A percentile compares a stretch with the other conserved stretches of the same genome.
phyloP scores from a whole-genome alignment of 1,140 invertebrate species.

The Temnothorax curvispinosus region DNA sequence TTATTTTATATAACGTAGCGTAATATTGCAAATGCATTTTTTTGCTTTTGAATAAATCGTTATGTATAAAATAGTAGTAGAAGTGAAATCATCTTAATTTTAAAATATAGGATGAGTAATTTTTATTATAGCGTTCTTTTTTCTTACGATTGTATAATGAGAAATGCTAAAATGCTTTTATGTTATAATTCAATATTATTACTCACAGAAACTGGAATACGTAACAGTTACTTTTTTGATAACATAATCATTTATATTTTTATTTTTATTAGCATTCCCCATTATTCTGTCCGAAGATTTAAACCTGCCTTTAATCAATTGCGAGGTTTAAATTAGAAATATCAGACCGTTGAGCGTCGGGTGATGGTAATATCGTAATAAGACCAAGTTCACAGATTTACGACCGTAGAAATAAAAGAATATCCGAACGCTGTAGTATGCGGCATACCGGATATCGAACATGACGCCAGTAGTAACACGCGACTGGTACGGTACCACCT shows the following conservation, averaged over 20 bases:
- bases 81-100: background rate
- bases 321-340: constrained; percentile 27
- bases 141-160: background rate
- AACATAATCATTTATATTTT: background rate
- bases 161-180: background rate
- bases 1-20: background rate
- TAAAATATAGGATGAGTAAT: background rate
- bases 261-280: background rate
- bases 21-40: constrained; percentile 14
- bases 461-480: constrained; percentile 78
- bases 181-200: background rate
- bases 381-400: constrained; percentile 39
- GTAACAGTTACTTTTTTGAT: background rate
- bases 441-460: constrained; percentile 70
- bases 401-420: constrained; percentile 40
- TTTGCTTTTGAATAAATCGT: constrained; percentile 1
- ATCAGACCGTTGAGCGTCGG: constrained; percentile 1
- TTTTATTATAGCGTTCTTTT: background rate
- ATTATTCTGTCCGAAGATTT: background rate
- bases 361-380: constrained; percentile 19
- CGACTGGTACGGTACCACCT: constrained; percentile 85
- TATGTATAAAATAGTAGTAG: background rate
- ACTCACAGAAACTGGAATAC: background rate
- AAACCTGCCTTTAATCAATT: background rate
- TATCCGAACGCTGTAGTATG: constrained; percentile 39